Evolutionary conservation across 2,113 vertebrate species (phyloP), one percentile per base, ranked within the genome.

Genomic region (Lampris megalopsis): DNA sequence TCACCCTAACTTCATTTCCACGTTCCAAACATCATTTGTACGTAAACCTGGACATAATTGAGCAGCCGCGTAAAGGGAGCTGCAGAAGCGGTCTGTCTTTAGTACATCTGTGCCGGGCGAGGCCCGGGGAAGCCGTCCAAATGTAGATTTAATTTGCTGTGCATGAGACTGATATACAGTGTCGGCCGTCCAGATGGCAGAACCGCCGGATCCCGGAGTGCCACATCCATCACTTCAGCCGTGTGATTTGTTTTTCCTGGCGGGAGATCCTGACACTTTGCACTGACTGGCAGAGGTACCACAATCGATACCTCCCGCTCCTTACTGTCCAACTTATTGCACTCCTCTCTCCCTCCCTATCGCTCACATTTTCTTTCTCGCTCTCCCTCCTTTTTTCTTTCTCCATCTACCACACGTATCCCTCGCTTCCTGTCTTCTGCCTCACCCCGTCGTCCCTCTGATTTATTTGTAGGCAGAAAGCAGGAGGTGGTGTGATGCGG

Each of bases 181-280:
- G 94, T 89, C 90, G 79, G 68, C 85, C 93, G 81, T 89, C 94
- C 92, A 95, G 91, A 94, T 80, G 92, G 87, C 77, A 87, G 83
- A 82, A 90, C 76, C 77, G 91, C 89, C 81, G 85, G 87, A 94
- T 92, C 94, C 10, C 8, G 90, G 91, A 90, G 85, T 85, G 86
- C 91, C 92, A 94, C 90, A 94, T 95, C 93, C 95, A 95, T 95
- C 95, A 96, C 90, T 87, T 58, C 64, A 80, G 91, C 83, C 88
- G 89, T 90, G 93, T 92, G 88, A 88, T 91, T 92, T 89, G 91
- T 91, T 94, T 95, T 93, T 92, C 86, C 87, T 90, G 91, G 91
- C 89, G 87, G 91, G 93, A 91, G 91, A 92, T 90, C 89, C 91
- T 86, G 87, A 92, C 89, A 90, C 87, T 84, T 81, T 79, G 83